Evolutionary conservation across 2,888 invertebrate genomes (phyloP).

Genomic region (Drosophila meridionalis): DNA sequence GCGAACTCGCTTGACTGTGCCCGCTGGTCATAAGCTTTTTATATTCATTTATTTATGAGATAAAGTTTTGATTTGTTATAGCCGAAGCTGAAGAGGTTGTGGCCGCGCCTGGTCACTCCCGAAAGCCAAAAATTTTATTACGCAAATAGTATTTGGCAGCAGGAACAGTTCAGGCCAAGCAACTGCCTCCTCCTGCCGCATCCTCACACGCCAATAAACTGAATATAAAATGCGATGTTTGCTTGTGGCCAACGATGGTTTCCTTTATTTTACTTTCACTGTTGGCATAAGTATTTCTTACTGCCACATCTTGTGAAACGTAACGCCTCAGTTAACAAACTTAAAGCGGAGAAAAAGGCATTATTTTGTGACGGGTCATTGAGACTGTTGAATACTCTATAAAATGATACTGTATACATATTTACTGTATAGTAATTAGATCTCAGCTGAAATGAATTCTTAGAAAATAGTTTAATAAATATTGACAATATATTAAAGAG

Average conservation of each 20-base stretch:
- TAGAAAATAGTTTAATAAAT: background rate
- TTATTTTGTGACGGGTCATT: background rate
- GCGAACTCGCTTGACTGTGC: constrained; percentile 5
- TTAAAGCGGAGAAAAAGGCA: constrained; percentile 10
- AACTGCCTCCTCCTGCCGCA: background rate
- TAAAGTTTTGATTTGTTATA: constrained; percentile 18
- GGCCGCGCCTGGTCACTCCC: background rate
- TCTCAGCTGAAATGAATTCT: background rate
- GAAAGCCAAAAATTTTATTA: constrained; percentile 5
- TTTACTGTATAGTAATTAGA: background rate
- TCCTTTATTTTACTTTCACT: constrained; percentile 22
- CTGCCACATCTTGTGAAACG: constrained; percentile 35
- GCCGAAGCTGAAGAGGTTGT: constrained; percentile 1
- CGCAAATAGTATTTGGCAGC: constrained; percentile 5
- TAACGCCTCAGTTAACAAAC: constrained; percentile 66
- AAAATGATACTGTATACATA: background rate
- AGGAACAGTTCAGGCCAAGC: background rate
- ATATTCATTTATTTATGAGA: constrained; percentile 19
- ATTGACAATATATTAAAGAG: background rate
- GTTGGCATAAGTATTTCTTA: constrained; percentile 10
- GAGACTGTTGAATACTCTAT: background rate
- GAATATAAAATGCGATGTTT: constrained; percentile 54
- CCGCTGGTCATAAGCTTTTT: constrained; percentile 15
- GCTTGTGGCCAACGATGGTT: constrained; percentile 44
- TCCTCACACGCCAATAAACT: constrained; percentile 30